Evolutionary conservation across 30 jellyfish, hydroid and myxozoan species (phyloP), one percentile per base, ranked within the genome.

Genomic region (Hydractinia echinata): DNA sequence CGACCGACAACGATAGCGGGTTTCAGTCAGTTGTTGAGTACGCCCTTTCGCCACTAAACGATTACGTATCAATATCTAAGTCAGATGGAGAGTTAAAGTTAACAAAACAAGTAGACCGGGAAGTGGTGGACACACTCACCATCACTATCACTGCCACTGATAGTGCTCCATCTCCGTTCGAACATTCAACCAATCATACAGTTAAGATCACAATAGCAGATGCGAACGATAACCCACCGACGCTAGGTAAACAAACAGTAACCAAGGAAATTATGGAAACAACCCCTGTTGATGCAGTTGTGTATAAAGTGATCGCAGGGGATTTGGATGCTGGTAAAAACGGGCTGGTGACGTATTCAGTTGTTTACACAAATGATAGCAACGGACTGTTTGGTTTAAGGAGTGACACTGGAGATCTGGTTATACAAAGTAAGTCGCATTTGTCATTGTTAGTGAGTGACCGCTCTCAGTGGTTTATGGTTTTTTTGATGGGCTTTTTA

Each of bases 101-200:
- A 73, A 73, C 10, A 55, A 19, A 72, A 53, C 58, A 80, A 53
- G 82, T 89, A 15, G 97, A 89, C 66, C 93, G 95, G 56, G 97
- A 89, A 66, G 81, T 61, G 21, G 83, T 84, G 54, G 60, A 89
- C 30, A 62, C 88, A 15, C 81, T 84, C 61, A 39, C 76, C 70
- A n/a, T 84, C 85, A 48, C 71, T 8, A 68, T 89, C 49, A 76
- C 83, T 18, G 97, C 95, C 15, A 76, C 81, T 77, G 97, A 89
- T 76, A 69, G 92, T 54, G 97, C 97, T 4, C 97, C 97, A 14
- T 53, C 87, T 10, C 97, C 97, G 74, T 89, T 89, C 80, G 93
- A 83, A 56, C 69, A 15, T 53, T 53, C 85, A 16, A 54, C 60
- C 61, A 73, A 79, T 72, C 82, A 64, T 48, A 55, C 86, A 10